A percentile compares a stretch with the other conserved stretches of the same genome.
These are phyloP conservation scores for Camponotus floridanus DNA, from an alignment of 1,140 invertebrate species.

Conservation along the genomic window DNA sequence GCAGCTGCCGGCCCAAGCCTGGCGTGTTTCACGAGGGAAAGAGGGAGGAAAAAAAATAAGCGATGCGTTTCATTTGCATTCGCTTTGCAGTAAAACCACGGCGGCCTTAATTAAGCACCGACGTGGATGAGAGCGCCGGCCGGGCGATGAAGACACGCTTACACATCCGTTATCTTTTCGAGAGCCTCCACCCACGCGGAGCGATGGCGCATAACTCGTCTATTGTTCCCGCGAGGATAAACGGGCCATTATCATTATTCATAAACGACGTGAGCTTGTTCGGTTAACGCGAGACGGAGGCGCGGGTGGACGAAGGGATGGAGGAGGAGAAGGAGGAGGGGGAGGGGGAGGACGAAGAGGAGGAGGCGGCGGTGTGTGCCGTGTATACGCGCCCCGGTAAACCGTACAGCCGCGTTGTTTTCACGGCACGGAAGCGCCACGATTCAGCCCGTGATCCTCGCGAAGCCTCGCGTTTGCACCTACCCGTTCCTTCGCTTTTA, in stretches of 20 bases:
- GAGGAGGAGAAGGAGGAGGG: background rate
- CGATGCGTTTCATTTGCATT: constrained; percentile 56
- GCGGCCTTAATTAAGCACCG: constrained; percentile 71
- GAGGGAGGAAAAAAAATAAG: constrained; percentile 28
- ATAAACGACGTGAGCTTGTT: constrained; percentile 74
- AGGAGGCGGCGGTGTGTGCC: background rate
- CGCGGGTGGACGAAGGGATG: background rate
- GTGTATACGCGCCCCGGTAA: constrained; percentile 36
- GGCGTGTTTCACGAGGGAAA: background rate
- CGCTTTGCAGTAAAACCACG: constrained; percentile 43
- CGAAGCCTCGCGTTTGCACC: constrained; percentile 31
- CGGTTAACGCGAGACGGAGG: constrained; percentile 50
- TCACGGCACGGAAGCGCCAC: constrained; percentile 55
- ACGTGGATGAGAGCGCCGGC: constrained; percentile 15
- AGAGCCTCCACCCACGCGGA: constrained; percentile 60
- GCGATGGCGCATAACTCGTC: constrained; percentile 69
- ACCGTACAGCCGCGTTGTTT: constrained; percentile 53
- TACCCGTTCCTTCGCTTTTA: constrained; percentile 24
- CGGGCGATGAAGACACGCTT: constrained; percentile 69
- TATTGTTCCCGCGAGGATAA: constrained; percentile 74
- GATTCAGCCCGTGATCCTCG: constrained; percentile 53
- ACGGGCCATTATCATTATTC: constrained; percentile 76
- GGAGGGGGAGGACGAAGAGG: too few relatives aligned
- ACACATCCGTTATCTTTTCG: constrained; percentile 74
- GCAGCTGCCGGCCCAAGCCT: constrained; percentile 18